Conservation (phyloP, 2,113 vertebrate species). For the Acrocephalus arundinaceus region DNA sequence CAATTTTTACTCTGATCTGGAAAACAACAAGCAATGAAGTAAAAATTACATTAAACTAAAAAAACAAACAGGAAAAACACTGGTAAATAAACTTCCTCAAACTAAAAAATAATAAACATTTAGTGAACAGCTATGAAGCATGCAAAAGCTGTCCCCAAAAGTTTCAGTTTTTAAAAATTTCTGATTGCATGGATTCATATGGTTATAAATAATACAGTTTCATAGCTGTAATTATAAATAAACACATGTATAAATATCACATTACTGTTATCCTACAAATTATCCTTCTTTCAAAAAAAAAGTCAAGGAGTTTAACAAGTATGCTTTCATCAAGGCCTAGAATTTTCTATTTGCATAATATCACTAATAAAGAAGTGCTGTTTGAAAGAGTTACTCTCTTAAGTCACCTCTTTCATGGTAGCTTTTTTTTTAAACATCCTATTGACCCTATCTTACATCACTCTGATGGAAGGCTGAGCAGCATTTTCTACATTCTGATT, state of each 20-base stretch:
- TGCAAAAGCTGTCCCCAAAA: neutral
- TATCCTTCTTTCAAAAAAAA: neutral
- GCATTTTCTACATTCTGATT: neutral
- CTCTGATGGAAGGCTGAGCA: neutral
- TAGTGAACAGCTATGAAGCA: neutral
- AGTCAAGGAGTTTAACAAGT: neutral
- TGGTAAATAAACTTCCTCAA: neutral
- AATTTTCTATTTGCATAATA: neutral
- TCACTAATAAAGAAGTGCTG: neutral
- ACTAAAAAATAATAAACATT: neutral
- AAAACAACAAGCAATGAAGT: neutral
- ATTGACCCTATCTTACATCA: neutral
- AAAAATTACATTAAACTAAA: neutral
- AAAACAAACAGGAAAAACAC: neutral
- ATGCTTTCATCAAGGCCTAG: neutral
- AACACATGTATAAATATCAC: neutral
- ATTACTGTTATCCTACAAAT: neutral
- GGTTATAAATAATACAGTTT: neutral
- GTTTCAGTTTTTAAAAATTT: neutral
- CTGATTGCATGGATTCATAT: neutral
- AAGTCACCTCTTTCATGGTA: neutral
- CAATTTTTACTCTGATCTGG: neutral
- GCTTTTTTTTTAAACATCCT: neutral
- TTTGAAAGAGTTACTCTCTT: neutral
- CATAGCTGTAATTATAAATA: neutral